Base-by-base conservation (phyloP, 2,888 invertebrate genomes). In the Drosophila rubida region DNA sequence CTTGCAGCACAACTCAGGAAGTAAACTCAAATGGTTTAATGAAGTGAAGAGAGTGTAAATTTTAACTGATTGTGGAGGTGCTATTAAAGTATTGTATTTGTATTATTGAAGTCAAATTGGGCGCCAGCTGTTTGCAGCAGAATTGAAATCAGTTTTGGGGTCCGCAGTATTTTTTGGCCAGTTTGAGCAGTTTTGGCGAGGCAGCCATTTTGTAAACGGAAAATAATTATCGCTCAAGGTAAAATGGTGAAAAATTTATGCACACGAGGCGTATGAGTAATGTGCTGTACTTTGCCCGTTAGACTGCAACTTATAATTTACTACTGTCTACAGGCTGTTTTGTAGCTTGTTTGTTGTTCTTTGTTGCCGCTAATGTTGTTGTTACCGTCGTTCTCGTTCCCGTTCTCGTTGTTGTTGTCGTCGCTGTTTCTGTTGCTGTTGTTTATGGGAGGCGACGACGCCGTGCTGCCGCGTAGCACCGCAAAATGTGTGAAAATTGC, bases 401-500 rank as follows among this genome's bases (percentile, higher is more conserved):
- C 9, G 27, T 27, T 70, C n/a, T 63, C 65, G 61, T 64, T 72
- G 19, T 67, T 72, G 39, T 58, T 80, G 39, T 69, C 70, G 50
- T 67, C 46, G 55, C 53, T 68, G 60, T 45, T 59, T 58, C 60
- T 48, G 41, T 44, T 73, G 71, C 37, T 65, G 55, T 77, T 77
- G 69, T 73, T 80, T 65, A 58, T 74, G 78, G 49, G 14, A 44
- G n/a, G 57, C 41, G 44, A 42, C 44, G 57, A 27, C 44, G 32
- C 25, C 23, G 57, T 64, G 80, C 54, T 64, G 69, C 73, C 69
- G 54, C 69, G 63, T 55, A 14, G 66, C 45, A 66, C 88, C 70
- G 49, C 80, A 82, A 76, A 88, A 82, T 82, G 76, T 88, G 86
- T 82, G 86, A 88, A 83, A 88, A 88, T 86, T 86, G 80, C 83